Base-by-base conservation (phyloP, 2,113 vertebrate genomes). In the Hystrix brachyura region DNA sequence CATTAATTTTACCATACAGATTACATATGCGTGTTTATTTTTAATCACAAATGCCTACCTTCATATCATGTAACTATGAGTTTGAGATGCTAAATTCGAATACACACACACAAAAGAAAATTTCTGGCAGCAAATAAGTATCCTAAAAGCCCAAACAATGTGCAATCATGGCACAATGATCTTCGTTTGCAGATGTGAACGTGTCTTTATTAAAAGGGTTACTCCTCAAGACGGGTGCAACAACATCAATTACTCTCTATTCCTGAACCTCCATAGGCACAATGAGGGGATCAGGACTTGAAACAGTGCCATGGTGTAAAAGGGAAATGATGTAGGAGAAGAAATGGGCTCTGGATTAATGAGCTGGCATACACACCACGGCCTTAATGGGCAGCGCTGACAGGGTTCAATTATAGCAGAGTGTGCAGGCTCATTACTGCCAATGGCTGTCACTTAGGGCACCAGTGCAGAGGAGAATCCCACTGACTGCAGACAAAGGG, bases 391-490 rank as follows among this genome's bases (percentile, higher is more conserved):
- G 96, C 94, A 98, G 83, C 4, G 55, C 96, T 98, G 97, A 94
- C 97, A 97, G 87, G 95, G 97, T 97, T 98, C 98, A 98, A 93
- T 98, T 97, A 98, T 64, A 93, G 88, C 81, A 67, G 97, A 94
- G 74, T 65, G 82, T 97, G 88, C 94, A 98, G 97, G 88, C 97
- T 98, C 97, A 97, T 98, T 98, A 98, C 89, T 87, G 96, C 53
- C 96, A 95, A 57, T 67, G 90, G 89, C 97, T 98, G 97, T 98
- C 98, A 98, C 96, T 98, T 94, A 96, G 38, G 90, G 90, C 76
- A 46, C 32, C 93, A 67, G 38, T 94, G 89, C 93, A 97, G 94
- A 97, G 83, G 94, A 97, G 25, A 87, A 82, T 17, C 3, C 3
- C 90, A 87, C 91, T 69, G 97, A 90, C 43, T 97, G 72, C 59